These are phyloP conservation scores for Hymenochirus boettgeri DNA, from an alignment of 2,113 vertebrate genomes.

Conservation along the genomic window DNA sequence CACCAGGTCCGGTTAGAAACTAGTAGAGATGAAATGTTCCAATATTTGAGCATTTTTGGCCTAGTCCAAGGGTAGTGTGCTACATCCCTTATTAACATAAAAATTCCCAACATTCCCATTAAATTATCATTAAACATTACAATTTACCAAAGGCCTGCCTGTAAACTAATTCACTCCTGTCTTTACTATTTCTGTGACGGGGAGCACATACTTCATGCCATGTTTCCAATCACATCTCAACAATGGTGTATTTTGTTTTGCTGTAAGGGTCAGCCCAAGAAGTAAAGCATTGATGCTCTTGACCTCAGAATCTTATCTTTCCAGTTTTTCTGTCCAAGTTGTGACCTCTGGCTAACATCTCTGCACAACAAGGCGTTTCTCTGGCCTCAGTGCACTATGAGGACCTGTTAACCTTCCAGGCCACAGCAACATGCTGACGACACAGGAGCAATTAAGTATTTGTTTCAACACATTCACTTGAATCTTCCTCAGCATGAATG, in stretches of 20 bases:
- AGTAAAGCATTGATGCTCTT: constrained; percentile 10
- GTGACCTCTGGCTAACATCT: constrained; percentile 52
- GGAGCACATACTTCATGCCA: background rate
- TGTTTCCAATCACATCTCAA: constrained; percentile 13
- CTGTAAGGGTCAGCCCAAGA: constrained; percentile 33
- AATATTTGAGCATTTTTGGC: too few relatives aligned
- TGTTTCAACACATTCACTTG: constrained; percentile 52
- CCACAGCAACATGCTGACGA: constrained; percentile 48
- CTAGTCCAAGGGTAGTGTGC: too few relatives aligned
- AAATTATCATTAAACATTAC: too few relatives aligned
- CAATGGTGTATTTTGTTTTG: constrained; percentile 30
- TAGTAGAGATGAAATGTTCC: too few relatives aligned
- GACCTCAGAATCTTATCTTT: constrained; percentile 40
- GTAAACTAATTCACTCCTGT: constrained; percentile 7
- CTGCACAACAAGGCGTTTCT: constrained; percentile 43
- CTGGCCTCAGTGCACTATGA: constrained; percentile 44
- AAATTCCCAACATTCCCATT: too few relatives aligned
- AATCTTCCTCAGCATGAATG: constrained; percentile 56
- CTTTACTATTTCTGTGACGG: background rate
- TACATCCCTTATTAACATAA: too few relatives aligned
- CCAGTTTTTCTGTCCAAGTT: constrained; percentile 43
- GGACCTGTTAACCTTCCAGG: constrained; percentile 47
- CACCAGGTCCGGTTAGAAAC: too few relatives aligned
- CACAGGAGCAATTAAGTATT: constrained; percentile 52
- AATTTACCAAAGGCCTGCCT: background rate